These are phyloP conservation scores for Hermetia illucens DNA, from an alignment of 1,140 invertebrate species.

Conservation along the genomic window DNA sequence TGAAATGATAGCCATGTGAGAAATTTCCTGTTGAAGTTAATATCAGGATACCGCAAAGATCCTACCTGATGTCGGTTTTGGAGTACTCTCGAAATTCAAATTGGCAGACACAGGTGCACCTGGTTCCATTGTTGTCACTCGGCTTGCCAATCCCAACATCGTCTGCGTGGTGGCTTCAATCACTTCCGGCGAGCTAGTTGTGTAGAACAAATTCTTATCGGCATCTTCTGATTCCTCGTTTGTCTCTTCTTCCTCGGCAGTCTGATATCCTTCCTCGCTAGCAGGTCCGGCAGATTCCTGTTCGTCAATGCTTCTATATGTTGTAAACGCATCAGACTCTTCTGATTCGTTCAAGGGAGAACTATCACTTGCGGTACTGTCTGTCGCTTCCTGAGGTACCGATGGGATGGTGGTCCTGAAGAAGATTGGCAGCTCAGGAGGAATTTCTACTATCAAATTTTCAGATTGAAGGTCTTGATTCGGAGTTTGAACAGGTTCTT, in stretches of 20 bases:
- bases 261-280: neutral
- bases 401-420: no score
- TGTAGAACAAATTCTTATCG: no score
- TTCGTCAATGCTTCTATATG: neutral
- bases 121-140: constrained; percentile 33
- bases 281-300: neutral
- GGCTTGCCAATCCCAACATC: constrained; percentile 26
- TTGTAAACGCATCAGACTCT: neutral
- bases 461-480: constrained; percentile 19
- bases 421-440: constrained; percentile 14
- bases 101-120: constrained; percentile 23
- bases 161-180: constrained; percentile 30
- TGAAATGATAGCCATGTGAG: constrained; percentile 6
- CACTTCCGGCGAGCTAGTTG: no score
- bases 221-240: constrained; percentile 19
- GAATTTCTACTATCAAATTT: constrained; percentile 20
- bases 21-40: neutral
- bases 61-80: constrained; percentile 12
- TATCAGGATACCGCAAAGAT: neutral
- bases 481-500: neutral
- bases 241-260: neutral
- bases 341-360: no score
- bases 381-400: no score
- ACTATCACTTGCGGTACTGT: no score
- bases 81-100: no score